Percentiles rank a stretch among this genome's conserved stretches.
Evolutionary conservation across 2,797 vertebrate species (phyloP).

Genomic region (Leuciscus waleckii): DNA sequence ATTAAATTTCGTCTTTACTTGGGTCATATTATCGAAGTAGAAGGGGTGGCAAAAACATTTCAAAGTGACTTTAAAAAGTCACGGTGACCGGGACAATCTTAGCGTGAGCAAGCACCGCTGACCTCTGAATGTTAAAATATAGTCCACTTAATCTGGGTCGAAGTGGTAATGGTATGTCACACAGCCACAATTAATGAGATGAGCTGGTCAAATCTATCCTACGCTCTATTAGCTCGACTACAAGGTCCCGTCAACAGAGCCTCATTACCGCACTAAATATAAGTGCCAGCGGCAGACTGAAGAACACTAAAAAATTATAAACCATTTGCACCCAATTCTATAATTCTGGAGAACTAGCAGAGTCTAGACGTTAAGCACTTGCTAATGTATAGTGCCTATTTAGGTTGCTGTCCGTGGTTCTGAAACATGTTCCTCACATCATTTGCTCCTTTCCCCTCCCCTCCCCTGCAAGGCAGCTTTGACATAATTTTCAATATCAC

Average conservation of each 20-base stretch:
- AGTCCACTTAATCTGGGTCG: conserved; percentile 48
- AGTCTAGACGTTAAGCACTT: conserved; percentile 32
- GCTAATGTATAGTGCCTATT: conserved; percentile 27
- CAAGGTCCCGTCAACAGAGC: conserved; percentile 48
- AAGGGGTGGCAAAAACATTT: conserved; percentile 16
- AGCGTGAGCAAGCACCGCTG: conserved; percentile 29
- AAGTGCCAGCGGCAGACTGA: conserved; percentile 29
- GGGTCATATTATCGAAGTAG: neutral
- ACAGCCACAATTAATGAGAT: conserved; percentile 58
- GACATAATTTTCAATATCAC: conserved; percentile 42
- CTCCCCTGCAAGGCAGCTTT: conserved; percentile 28
- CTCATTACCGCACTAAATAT: conserved; percentile 53
- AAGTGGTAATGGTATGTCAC: conserved; percentile 50
- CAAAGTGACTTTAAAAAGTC: conserved; percentile 33
- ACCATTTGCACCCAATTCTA: conserved; percentile 38
- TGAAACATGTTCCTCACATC: conserved; percentile 22
- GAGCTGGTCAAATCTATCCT: conserved; percentile 60
- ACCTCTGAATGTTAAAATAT: conserved; percentile 49
- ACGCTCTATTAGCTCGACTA: conserved; percentile 59
- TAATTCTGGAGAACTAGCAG: conserved; percentile 1
- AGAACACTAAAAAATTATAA: conserved; percentile 19
- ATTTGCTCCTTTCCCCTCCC: neutral
- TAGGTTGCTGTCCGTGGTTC: conserved; percentile 32
- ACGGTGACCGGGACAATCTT: conserved; percentile 9
- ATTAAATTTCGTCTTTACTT: neutral